phyloP scores from a whole-genome alignment of 2,797 vertebrate species.

The Odontamblyopus lacepedii region DNA sequence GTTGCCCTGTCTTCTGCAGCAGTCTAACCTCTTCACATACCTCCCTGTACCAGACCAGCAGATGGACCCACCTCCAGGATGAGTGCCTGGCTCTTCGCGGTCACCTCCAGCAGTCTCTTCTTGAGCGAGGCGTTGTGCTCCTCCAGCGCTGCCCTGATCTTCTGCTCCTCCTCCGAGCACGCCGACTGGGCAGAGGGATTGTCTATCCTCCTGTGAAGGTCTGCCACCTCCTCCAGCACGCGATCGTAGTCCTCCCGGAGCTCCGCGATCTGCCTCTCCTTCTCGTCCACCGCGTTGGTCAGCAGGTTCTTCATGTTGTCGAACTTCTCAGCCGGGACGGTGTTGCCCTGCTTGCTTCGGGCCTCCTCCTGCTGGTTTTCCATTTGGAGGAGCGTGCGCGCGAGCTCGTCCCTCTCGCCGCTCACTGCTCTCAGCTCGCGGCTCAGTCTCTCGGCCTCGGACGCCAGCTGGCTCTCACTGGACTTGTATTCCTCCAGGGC shows the following conservation, averaged over 20 bases:
- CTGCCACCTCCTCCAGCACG: constrained; percentile 80
- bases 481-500: constrained; percentile 88
- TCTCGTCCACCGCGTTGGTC: constrained; percentile 84
- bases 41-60: no score
- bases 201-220: constrained; percentile 81
- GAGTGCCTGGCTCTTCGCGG: constrained; percentile 79
- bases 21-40: no score
- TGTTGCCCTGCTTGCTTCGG: constrained; percentile 63
- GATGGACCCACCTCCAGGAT: constrained; percentile 76
- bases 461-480: constrained; percentile 83
- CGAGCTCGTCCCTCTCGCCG: constrained; percentile 77
- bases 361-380: constrained; percentile 81
- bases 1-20: no score
- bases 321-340: constrained; percentile 83
- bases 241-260: constrained; percentile 82
- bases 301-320: constrained; percentile 91
- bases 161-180: constrained; percentile 79
- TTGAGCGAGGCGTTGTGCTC: constrained; percentile 79
- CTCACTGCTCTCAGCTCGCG: constrained; percentile 76
- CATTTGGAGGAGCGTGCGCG: constrained; percentile 63
- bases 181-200: constrained; percentile 55
- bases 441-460: constrained; percentile 83
- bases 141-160: constrained; percentile 77
- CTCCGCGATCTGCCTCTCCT: constrained; percentile 82
- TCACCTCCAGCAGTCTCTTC: constrained; percentile 80